Evolutionary conservation across 2,888 invertebrate genomes (phyloP).

Genomic region (Cosmia pyralina): DNA sequence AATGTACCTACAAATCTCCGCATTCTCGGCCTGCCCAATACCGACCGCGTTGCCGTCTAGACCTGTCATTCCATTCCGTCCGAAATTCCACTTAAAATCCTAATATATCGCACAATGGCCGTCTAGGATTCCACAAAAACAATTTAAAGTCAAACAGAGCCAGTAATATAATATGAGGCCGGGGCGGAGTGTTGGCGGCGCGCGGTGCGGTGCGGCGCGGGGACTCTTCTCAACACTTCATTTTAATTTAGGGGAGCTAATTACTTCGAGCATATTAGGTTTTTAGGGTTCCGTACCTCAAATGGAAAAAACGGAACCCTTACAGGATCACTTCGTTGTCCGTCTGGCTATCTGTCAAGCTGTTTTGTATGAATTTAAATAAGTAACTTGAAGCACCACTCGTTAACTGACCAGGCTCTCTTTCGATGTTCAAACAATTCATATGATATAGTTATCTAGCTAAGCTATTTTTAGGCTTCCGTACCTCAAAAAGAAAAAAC

Average conservation of each 20-base stretch:
- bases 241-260: constrained; percentile 26
- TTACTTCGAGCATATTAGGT: constrained; percentile 41
- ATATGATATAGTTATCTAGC: neutral
- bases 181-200: constrained; percentile 26
- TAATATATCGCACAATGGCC: constrained; percentile 64
- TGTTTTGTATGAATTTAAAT: neutral
- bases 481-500: too few relatives aligned
- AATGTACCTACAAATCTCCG: constrained; percentile 52
- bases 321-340: too few relatives aligned
- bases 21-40: constrained; percentile 48
- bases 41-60: constrained; percentile 44
- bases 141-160: constrained; percentile 69
- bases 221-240: constrained; percentile 12
- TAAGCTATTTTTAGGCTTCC: too few relatives aligned
- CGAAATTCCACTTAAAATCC: constrained; percentile 63
- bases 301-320: too few relatives aligned
- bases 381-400: neutral
- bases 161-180: constrained; percentile 53
- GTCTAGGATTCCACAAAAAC: constrained; percentile 64
- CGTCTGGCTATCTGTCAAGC: too few relatives aligned
- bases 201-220: neutral
- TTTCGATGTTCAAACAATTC: neutral
- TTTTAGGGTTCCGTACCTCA: too few relatives aligned
- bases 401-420: neutral
- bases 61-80: constrained; percentile 64